phyloP scores from a whole-genome alignment of 2,888 invertebrate genomes.

The Sycophila texana region DNA sequence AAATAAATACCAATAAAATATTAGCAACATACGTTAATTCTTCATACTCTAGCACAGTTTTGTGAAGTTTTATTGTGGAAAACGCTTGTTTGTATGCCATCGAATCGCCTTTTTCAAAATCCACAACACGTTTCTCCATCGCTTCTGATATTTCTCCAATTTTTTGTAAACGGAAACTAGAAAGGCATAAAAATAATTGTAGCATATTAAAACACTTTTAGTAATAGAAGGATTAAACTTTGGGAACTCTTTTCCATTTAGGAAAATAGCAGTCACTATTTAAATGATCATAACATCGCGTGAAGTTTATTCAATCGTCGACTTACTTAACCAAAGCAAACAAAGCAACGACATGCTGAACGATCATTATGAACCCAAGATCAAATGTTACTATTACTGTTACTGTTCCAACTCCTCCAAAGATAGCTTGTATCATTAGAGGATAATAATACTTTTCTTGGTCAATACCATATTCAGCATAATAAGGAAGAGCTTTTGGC shows the following conservation, averaged over 20 bases:
- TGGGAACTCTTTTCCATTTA: background rate
- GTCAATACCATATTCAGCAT: conserved; percentile 40
- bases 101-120: background rate
- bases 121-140: background rate
- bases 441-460: conserved; percentile 29
- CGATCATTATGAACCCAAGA: conserved; percentile 14
- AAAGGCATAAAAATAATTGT: background rate
- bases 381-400: conserved; percentile 25
- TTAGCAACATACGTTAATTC: background rate
- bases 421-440: conserved; percentile 25
- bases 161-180: conserved; percentile 16
- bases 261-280: background rate
- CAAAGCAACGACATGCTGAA: conserved; percentile 10
- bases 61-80: conserved; percentile 25
- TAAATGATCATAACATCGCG: background rate
- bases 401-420: conserved; percentile 11
- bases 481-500: conserved; percentile 24
- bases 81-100: background rate
- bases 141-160: background rate
- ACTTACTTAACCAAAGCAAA: conserved; percentile 18
- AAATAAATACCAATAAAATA: background rate
- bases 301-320: background rate
- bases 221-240: background rate
- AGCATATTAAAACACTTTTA: background rate
- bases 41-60: conserved; percentile 9